Base-by-base conservation (phyloP, 2,113 vertebrate genomes). In the Isichthys henryi region DNA sequence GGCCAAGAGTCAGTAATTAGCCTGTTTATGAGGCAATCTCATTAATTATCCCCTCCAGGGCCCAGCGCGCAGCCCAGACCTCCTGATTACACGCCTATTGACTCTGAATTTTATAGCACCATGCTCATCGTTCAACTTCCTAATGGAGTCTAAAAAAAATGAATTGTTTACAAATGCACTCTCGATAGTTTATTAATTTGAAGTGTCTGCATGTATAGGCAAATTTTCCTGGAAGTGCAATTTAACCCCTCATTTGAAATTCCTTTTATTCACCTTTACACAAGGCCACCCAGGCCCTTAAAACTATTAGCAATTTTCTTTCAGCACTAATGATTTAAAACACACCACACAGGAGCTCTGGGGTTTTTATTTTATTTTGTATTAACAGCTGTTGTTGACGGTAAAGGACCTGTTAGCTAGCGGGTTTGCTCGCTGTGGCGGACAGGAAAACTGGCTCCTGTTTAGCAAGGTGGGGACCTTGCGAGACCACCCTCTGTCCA, bases 1-100 rank as follows among this genome's bases (percentile, higher is more conserved):
- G 93, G 95, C 94, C 93, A 95, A 94, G 92, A 94, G 94, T 94
- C 92, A 93, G 93, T 95, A 95, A 96, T 96, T 96, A 96, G 94
- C 91, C 93, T 94, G 94, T 95, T 96, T 94, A 95, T 93, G 94
- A 95, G 94, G 94, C 95, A 95, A 94, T 95, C 92, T 94, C 91
- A 93, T 94, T 95, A 96, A 96, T 96, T 94, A 96, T 93, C 93
- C 92, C 91, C 94, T 94, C 93, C 91, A 91, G 91, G 91, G 88
- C 90, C 89, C 91, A 89, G 92, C 89, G 77, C 93, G 92, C 94
- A 92, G 92, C 93, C 92, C 92, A 94, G 91, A 94, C 88, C 91
- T 95, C 93, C 95, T 96, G 94, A 96, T 96, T 95, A 94, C 91
- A 92, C 91, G 94, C 94, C 93, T 93, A 94, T 94, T 96, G 95